Percentiles rank a stretch among this genome's conserved stretches.
Evolutionary conservation across 1,140 invertebrate species (phyloP).

Genomic region (Chelonus insularis): DNA sequence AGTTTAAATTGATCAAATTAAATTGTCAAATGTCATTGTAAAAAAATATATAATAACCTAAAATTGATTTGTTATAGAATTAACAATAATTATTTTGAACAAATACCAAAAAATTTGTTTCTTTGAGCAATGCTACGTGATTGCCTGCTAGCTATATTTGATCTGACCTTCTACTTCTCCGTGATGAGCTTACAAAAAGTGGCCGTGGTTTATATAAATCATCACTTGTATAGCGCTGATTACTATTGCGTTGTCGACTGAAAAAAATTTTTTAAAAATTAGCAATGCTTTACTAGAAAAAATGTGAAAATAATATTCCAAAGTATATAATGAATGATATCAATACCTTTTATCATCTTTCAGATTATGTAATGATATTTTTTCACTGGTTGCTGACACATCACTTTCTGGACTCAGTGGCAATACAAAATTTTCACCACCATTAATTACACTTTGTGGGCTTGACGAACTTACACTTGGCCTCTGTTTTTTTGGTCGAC

Average conservation of each 20-base stretch:
- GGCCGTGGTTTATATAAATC: slow-evolving; percentile 72
- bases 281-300: too few species aligned
- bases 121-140: background rate
- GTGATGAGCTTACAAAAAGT: slow-evolving; percentile 58
- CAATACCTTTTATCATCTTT: slow-evolving; percentile 56
- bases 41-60: too few species aligned
- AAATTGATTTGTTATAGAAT: too few species aligned
- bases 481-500: slow-evolving; percentile 44
- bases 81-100: too few species aligned
- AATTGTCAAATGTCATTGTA: too few species aligned
- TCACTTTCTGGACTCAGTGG: slow-evolving; percentile 58
- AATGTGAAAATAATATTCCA: background rate
- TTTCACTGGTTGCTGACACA: slow-evolving; percentile 54
- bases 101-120: too few species aligned
- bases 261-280: slow-evolving; percentile 26
- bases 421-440: slow-evolving; percentile 56
- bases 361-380: slow-evolving; percentile 37
- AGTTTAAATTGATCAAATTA: too few species aligned
- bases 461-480: slow-evolving; percentile 26
- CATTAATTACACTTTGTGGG: slow-evolving; percentile 41
- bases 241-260: slow-evolving; percentile 49
- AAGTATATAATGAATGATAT: background rate
- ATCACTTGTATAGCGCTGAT: slow-evolving; percentile 67
- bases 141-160: slow-evolving; percentile 13
- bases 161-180: slow-evolving; percentile 56